Evolutionary conservation across 2,888 invertebrate species (phyloP), one percentile per base, ranked within the genome.

Genomic region (Drosophila imparisetae): DNA sequence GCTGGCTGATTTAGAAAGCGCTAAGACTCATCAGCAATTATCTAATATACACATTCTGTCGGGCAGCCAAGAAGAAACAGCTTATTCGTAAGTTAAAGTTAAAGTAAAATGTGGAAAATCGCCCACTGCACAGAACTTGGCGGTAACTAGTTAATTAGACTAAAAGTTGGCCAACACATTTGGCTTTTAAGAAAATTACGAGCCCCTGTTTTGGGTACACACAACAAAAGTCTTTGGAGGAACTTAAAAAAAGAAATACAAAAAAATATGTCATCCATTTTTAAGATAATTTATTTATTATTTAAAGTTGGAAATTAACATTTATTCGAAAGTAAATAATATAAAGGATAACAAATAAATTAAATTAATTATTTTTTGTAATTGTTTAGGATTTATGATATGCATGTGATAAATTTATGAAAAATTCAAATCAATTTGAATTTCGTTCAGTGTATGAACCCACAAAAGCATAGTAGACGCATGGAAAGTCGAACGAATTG

Each of bases 1-100:
- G 61, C 55, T 27, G 59, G 53, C 49, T 63, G 60, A 66, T 64
- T 85, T 83, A 85, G 84, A 82, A 84, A 84, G 83, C 82, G 85
- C 80, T 72, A 80, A 81, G 69, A 36, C 65, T 60, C 48, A 48
- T 63, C 45, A 40, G 66, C 69, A 83, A 83, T 81, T 81, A 83
- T 81, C 81, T 76, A 81, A 81, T 70, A 72, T 18, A 72, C 65
- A 59, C 75, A 55, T 55, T 54, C 54, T 32, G 29, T n/a, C 32
- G 27, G 24, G 49, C 50, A 34, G 24, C 49, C 27, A 21, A n/a
- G 50, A 7, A 55, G 38, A 32, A 71, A 54, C 18, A 27, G 36
- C 27, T 54, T 54, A 7, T 13, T 36, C 34, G 18, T n/a, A 54
- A 27, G 30, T 30, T 30, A 10, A 30, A n/a, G n/a, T 38, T 55